A percentile compares a stretch with the other conserved stretches of the same genome.
Evolutionary conservation across 2,797 vertebrate genomes (phyloP).

Genomic region (Brachyalestes nurse): DNA sequence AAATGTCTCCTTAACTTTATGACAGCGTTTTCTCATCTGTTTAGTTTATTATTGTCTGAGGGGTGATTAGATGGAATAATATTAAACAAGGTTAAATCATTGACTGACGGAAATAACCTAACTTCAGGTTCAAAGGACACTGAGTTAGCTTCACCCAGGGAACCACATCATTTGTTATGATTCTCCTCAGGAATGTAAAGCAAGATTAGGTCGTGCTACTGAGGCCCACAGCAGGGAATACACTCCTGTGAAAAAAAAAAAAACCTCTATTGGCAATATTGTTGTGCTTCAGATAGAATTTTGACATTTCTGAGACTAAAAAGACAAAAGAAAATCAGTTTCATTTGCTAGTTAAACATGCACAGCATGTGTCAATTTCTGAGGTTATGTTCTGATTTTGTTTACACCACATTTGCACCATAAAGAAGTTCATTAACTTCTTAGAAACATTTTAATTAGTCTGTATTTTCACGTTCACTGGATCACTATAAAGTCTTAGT

Average conservation of each 20-base stretch:
- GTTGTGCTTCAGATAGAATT: background rate
- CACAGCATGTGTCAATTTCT: background rate
- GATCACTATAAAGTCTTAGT: background rate
- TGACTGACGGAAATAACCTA: constrained; percentile 58
- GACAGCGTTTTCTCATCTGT: constrained; percentile 46
- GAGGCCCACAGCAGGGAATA: constrained; percentile 8
- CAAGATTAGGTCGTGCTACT: constrained; percentile 6
- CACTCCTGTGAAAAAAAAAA: background rate
- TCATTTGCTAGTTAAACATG: background rate
- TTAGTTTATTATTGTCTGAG: constrained; percentile 65
- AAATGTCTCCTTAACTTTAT: constrained; percentile 59
- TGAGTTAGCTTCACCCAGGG: constrained; percentile 15
- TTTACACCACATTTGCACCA: background rate
- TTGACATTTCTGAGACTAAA: background rate
- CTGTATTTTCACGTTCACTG: background rate
- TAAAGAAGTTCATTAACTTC: background rate
- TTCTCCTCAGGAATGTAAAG: constrained; percentile 26
- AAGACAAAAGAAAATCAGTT: too few relatives aligned
- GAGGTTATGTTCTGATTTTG: background rate
- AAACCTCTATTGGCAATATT: background rate
- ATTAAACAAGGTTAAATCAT: constrained; percentile 32
- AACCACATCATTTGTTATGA: constrained; percentile 33
- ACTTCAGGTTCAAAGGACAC: constrained; percentile 22
- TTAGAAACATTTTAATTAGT: background rate
- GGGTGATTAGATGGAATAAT: constrained; percentile 54